A percentile compares a stretch with the other conserved stretches of the same genome.
Evolutionary conservation across 2,797 vertebrate species (phyloP).

Genomic region (Labeo calbasu): DNA sequence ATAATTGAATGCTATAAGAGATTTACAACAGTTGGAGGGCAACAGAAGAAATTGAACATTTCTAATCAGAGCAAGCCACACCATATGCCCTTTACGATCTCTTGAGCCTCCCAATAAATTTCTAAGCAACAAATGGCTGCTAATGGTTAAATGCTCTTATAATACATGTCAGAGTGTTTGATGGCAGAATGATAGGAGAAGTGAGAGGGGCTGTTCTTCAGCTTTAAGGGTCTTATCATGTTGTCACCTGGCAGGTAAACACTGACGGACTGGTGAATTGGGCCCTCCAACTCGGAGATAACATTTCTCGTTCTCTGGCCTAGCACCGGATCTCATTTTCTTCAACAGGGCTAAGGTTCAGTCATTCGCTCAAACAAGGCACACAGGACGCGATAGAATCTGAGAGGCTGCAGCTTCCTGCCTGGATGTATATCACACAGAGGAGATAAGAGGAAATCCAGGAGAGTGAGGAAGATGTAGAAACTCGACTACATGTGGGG

Average conservation of each 20-base stretch:
- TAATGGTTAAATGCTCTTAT: conserved; percentile 29
- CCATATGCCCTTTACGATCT: neutral
- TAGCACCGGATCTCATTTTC: conserved; percentile 47
- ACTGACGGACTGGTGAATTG: conserved; percentile 27
- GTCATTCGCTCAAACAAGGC: conserved; percentile 46
- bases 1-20: neutral
- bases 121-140: conserved; percentile 23
- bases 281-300: conserved; percentile 45
- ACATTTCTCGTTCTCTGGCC: conserved; percentile 45
- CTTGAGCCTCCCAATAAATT: conserved; percentile 10
- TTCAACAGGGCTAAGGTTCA: conserved; percentile 46
- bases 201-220: conserved; percentile 20
- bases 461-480: conserved; percentile 42
- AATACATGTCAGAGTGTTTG: conserved; percentile 40
- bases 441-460: conserved; percentile 49
- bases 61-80: conserved; percentile 2
- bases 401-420: conserved; percentile 42
- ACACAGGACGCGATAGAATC: conserved; percentile 40
- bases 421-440: conserved; percentile 47
- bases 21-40: neutral
- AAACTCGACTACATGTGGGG: conserved; percentile 35
- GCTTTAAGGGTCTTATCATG: conserved; percentile 47
- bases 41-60: neutral
- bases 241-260: conserved; percentile 54
- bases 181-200: conserved; percentile 13